Base-by-base conservation (phyloP, 1,140 invertebrate genomes). In the Augochlora pura region DNA sequence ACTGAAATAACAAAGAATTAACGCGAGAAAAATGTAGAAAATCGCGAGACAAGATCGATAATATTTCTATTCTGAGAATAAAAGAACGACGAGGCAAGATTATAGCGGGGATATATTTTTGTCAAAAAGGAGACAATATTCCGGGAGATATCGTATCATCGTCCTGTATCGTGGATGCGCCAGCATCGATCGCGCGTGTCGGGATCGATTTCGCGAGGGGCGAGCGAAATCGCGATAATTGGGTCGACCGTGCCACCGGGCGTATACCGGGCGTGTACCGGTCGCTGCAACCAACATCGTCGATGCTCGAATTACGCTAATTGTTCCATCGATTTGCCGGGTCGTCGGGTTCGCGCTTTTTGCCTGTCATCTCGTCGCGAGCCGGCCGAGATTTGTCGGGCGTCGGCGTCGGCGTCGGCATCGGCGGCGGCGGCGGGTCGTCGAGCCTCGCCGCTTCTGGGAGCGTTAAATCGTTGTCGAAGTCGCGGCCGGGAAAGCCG, bases 281-380 rank as follows among this genome's bases (percentile, higher is more conserved):
- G 32, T 25, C 39, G 9, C 57, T 6, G 64, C 52, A 52, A 63
- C 66, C 67, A 18, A 46, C 18, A 42, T 66, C 54, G 66, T 67
- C 76, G 78, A 84, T 74, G 71, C 72, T 79, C 77, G 77, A 77
- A 84, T 88, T 86, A 86, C 65, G 46, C 74, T 87, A 86, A 87
- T 87, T 80, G 83, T 62, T 73, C 69, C 25, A 69, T 68, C 74
- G 81, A 86, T 85, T 65, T 64, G 76, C 25, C 63, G 63, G 42
- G 4, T 25, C 21, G 62, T n/a, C 54, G 42, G 71, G 62, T 54
- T 66, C 23, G 42, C 16, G 16, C 70, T 84, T 57, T 76, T 83
- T 66, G 27, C 64, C 27, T 75, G 39, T 12, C 9, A 18, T 10
- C 27, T 46, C 52, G 63, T 49, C 23, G 21, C n/a, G 67, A 32